Conservation (phyloP, 2,888 invertebrate genomes). For the Drosophila heteroneura region DNA sequence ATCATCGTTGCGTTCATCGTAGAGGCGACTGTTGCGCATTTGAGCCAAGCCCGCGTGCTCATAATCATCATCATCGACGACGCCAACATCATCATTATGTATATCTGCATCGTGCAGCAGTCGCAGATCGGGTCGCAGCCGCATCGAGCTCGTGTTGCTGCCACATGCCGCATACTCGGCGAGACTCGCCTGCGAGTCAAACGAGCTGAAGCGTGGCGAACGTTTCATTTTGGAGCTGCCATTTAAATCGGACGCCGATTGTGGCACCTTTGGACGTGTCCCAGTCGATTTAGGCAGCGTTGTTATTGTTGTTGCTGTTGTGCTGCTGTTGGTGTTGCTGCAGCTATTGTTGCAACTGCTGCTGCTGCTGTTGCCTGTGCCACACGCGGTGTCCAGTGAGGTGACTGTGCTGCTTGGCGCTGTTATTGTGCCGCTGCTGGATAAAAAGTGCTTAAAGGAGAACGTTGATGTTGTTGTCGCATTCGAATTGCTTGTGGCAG, state of each 20-base stretch:
- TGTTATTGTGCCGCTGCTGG: conserved; percentile 86
- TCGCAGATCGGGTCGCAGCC: conserved; percentile 53
- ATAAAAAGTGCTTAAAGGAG: conserved; percentile 94
- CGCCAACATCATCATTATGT: conserved; percentile 13
- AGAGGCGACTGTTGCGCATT: conserved; percentile 67
- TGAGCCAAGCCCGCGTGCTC: conserved; percentile 63
- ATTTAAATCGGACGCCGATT: conserved; percentile 80
- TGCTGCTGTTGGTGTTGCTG: conserved; percentile 23
- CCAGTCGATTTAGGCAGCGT: conserved; percentile 87
- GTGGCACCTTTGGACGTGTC: conserved; percentile 91
- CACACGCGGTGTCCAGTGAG: conserved; percentile 51
- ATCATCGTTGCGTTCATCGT: conserved; percentile 70
- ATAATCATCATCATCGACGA: conserved; percentile 57
- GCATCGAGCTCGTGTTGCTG: conserved; percentile 19
- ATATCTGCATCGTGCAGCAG: conserved; percentile 38
- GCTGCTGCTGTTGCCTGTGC: conserved; percentile 25
- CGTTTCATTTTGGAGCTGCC: conserved; percentile 84
- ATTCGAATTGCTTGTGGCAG: conserved; percentile 8
- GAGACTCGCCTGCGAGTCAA: conserved; percentile 85
- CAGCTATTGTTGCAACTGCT: conserved; percentile 24
- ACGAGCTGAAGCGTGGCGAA: conserved; percentile 85
- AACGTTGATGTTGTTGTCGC: conserved; percentile 84
- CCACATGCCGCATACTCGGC: conserved; percentile 82
- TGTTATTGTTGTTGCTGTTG: conserved; percentile 11
- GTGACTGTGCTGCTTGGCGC: conserved; percentile 75